Conservation (phyloP, 2,113 vertebrate species). For the Cynopterus brachyotis region DNA sequence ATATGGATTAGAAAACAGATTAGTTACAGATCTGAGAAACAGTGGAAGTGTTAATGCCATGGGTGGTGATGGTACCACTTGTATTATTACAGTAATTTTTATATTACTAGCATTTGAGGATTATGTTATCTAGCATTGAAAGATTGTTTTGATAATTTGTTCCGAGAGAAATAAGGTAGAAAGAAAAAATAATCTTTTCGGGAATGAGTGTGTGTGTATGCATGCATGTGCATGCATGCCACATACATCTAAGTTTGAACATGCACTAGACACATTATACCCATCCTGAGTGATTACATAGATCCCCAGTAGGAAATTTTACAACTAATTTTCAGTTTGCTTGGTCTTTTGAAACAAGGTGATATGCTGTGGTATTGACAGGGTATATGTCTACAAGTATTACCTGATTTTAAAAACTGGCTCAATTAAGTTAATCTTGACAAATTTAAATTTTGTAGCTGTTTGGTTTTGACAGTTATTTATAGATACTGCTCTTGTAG, state of each 20-base stretch:
- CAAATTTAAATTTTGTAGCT: neutral
- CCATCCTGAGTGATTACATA: neutral
- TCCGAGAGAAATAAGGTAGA: neutral
- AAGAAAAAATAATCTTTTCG: neutral
- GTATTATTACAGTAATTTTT: constrained; percentile 48
- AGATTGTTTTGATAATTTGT: constrained; percentile 5
- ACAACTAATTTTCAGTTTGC: constrained; percentile 7
- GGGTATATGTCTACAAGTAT: neutral
- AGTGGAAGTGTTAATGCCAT: neutral
- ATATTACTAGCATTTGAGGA: constrained; percentile 27
- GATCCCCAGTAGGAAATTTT: neutral
- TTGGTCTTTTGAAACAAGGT: constrained; percentile 15
- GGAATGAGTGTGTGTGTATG: neutral
- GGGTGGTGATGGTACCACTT: neutral
- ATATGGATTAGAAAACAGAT: constrained; percentile 51
- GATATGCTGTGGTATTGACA: neutral
- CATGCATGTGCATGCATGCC: too few species aligned
- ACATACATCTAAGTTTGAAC: neutral
- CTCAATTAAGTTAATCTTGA: constrained; percentile 8
- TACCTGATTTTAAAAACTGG: neutral
- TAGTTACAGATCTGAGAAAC: constrained; percentile 6
- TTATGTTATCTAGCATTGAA: constrained; percentile 21
- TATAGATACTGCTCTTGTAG: neutral
- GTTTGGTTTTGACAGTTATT: constrained; percentile 13
- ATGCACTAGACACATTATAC: neutral